Evolutionary conservation across 2,113 vertebrate species (phyloP), one percentile per base, ranked within the genome.

Genomic region (Dermatemys mawii): DNA sequence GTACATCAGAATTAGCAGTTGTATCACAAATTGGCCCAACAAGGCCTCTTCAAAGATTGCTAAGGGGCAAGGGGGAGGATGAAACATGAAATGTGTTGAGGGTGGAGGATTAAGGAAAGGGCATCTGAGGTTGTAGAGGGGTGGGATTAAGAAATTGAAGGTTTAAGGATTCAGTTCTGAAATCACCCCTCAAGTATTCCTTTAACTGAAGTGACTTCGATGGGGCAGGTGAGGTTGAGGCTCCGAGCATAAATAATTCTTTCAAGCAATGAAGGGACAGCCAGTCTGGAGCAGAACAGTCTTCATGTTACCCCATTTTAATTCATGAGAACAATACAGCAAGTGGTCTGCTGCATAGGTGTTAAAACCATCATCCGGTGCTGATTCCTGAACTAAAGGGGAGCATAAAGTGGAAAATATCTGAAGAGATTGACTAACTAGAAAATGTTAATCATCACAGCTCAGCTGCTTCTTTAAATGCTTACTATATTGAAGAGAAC

Each of bases 351-450:
- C 11, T 90, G 89, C 41, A 50, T n/a, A 80, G 38, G 22, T 78
- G 53, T 75, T 90, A 78, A 84, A 90, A 12, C 19, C 2, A 0
- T 92, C 26, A 53, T 78, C 70, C 84, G 78, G 76, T n/a, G 90
- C 84, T 89, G 46, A 90, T 89, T 88, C 10, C 78, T 84, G 88
- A 84, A 84, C 50, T 73, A 53, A 35, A 19, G 57, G 90, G 83
- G 4, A 12, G 78, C n/a, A 81, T 91, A 95, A 91, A 19, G 70
- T 54, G 93, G 79, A 5, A 92, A 89, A 51, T 92, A 89, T 76
- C 84, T 95, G 17, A 60, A 83, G 63, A 85, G 38, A 54, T 86
- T 93, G 50, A 79, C 84, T 93, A 96, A 91, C 48, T n/a, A 89
- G 35, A 35, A 90, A 55, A 49, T 93, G 91, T 93, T 89, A 85